These are phyloP conservation scores for Eucidaris tribuloides DNA, from an alignment of 35 echinoderm and acorn worm genomes.

Conservation along the genomic window DNA sequence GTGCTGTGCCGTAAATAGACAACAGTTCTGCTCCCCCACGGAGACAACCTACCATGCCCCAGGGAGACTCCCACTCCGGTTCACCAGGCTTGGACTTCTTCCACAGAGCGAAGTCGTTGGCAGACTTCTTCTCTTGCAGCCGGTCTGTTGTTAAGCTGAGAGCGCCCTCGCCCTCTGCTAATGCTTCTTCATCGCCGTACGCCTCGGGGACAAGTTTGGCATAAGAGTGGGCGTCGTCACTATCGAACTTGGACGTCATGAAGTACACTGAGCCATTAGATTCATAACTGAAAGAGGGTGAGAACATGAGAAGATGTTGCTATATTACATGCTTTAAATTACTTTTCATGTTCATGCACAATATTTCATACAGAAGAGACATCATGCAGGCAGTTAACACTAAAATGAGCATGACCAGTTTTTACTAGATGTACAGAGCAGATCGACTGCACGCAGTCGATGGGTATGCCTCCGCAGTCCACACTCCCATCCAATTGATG, in stretches of 20 bases:
- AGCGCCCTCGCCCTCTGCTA: constrained; percentile 85
- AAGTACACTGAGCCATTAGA: constrained; percentile 99
- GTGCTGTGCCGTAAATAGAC: too few species aligned
- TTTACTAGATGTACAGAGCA: too few species aligned
- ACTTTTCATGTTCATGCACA: too few species aligned
- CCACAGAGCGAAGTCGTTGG: constrained; percentile 96
- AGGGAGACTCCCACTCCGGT: constrained; percentile 91
- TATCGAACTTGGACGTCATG: constrained; percentile 90
- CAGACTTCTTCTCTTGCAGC: constrained; percentile 86
- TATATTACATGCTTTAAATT: too few species aligned
- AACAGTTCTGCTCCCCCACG: too few species aligned
- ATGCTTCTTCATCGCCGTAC: constrained; percentile 59
- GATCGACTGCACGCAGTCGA: too few species aligned
- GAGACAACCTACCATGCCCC: constrained; percentile 96
- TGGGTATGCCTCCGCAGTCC: too few species aligned
- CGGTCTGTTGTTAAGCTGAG: constrained; percentile 82
- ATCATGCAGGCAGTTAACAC: too few species aligned
- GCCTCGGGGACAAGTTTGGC: constrained; percentile 97
- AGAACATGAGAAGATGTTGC: too few species aligned
- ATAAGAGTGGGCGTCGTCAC: constrained; percentile 54
- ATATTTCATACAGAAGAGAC: too few species aligned
- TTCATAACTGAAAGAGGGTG: constrained; percentile 92
- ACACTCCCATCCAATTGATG: too few species aligned
- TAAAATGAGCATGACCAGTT: too few species aligned
- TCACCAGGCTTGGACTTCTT: constrained; percentile 97